phyloP scores from a whole-genome alignment of 1,140 invertebrate species.

The Mercenaria mercenaria region DNA sequence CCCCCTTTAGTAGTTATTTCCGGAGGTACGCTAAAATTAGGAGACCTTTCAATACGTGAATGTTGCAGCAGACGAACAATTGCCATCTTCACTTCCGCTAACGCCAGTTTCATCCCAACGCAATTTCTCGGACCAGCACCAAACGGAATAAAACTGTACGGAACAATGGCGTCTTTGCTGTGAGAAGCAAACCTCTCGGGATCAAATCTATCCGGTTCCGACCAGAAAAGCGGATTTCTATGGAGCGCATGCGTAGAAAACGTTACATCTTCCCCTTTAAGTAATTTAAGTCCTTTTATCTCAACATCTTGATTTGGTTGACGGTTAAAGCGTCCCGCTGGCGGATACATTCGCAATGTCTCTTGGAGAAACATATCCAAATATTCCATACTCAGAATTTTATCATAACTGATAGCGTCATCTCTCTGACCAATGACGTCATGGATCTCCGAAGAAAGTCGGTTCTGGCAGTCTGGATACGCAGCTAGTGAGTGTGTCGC shows the following conservation, averaged over 20 bases:
- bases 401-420: background rate
- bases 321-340: constrained; percentile 70
- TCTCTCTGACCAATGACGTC: background rate
- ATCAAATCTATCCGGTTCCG: constrained; percentile 89
- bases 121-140: constrained; percentile 89
- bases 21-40: constrained; percentile 3
- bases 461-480: constrained; percentile 35
- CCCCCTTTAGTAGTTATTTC: background rate
- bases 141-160: constrained; percentile 88
- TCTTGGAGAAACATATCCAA: constrained; percentile 84
- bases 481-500: background rate
- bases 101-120: constrained; percentile 88
- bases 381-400: constrained; percentile 63
- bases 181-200: constrained; percentile 86
- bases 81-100: constrained; percentile 90
- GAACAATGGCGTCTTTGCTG: constrained; percentile 82
- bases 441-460: constrained; percentile 14
- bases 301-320: constrained; percentile 70
- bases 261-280: constrained; percentile 88
- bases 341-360: constrained; percentile 82
- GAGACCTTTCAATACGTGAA: constrained; percentile 53
- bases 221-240: constrained; percentile 88
- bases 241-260: constrained; percentile 90
- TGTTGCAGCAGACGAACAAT: constrained; percentile 81
- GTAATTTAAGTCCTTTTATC: constrained; percentile 82